Conservation (phyloP, 30 jellyfish, hydroid and myxozoan genomes). For the Turritopsis dohrnii region DNA sequence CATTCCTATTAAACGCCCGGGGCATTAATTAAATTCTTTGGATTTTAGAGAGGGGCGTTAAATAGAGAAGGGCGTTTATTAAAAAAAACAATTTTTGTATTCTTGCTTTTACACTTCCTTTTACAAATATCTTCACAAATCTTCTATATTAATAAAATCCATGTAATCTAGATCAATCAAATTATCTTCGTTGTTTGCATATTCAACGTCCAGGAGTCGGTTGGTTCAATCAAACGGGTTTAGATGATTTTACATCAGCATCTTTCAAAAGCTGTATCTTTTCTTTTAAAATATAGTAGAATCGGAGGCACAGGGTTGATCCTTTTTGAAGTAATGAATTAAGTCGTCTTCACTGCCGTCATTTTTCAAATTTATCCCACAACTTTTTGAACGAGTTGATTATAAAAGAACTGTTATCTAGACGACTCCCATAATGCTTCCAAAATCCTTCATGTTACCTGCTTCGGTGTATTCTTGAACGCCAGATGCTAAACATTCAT, state of each 20-base stretch:
- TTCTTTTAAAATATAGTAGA: neutral
- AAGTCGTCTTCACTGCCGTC: conserved; percentile 24
- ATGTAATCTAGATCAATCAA: neutral
- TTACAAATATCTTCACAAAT: no score
- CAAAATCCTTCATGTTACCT: conserved; percentile 28
- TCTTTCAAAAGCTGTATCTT: neutral
- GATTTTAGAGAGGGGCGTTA: no score
- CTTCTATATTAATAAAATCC: neutral
- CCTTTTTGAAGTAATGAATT: neutral
- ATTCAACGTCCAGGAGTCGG: conserved; percentile 5
- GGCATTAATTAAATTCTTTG: no score
- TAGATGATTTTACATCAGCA: neutral
- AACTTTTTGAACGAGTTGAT: conserved; percentile 1
- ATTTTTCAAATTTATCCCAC: conserved; percentile 1
- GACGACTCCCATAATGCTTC: conserved; percentile 23
- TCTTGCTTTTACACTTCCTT: no score
- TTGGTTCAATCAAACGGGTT: neutral
- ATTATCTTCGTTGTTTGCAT: neutral
- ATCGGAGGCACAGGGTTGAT: neutral
- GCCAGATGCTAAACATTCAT: conserved; percentile 32
- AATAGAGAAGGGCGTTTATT: no score
- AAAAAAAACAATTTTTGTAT: no score
- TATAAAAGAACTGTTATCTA: neutral
- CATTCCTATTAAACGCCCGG: no score
- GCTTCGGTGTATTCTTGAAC: conserved; percentile 27